Evolutionary conservation across 1,140 invertebrate genomes (phyloP), one percentile per base, ranked within the genome.

Genomic region (Neodiprion virginianus): DNA sequence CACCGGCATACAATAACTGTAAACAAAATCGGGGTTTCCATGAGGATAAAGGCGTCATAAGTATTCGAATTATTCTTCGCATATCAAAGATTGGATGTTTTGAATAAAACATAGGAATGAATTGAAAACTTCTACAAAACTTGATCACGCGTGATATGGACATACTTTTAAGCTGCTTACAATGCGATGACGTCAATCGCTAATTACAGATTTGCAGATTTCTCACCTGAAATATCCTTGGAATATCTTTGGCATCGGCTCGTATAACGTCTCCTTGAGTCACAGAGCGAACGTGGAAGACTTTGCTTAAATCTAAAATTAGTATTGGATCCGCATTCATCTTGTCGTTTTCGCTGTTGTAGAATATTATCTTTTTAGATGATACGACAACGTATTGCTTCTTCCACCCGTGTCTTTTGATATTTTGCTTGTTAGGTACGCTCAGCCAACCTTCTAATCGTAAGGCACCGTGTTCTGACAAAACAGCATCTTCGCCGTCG

Each of bases 261-360:
- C 98, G 93, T 85, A 99, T 98, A 76, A 99, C 97, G 92, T 99
- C 98, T 82, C 97, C 97, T 90, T 99, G 98, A 72, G 98, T 99
- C 71, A 99, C 98, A 75, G 97, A 95, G 80, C 98, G 93, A 75
- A 99, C 98, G 90, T 99, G 98, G 90, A 99, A 99, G 81, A 99
- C 94, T 94, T 99, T 99, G 87, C 97, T 97, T 81, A 99, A 92
- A 92, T 99, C 98, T 78, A 99, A 89, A 83, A 99, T 97, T 82
- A 99, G 93, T 71, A 95, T 93, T 14, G 98, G 97, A 91, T 98
- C 96, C 11, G 96, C 95, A 83, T 98, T 98, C 88, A 96, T 93
- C 87, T 98, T 98, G 83, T 98, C 97, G 81, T 91, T 95, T 88
- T 99, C 97, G 28, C 94, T 94, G 89, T 98, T 98, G 84, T 99